Percentiles rank a stretch among this genome's conserved stretches.
phyloP scores from a whole-genome alignment of 2,113 vertebrate species.

The Ochotona curzoniae region DNA sequence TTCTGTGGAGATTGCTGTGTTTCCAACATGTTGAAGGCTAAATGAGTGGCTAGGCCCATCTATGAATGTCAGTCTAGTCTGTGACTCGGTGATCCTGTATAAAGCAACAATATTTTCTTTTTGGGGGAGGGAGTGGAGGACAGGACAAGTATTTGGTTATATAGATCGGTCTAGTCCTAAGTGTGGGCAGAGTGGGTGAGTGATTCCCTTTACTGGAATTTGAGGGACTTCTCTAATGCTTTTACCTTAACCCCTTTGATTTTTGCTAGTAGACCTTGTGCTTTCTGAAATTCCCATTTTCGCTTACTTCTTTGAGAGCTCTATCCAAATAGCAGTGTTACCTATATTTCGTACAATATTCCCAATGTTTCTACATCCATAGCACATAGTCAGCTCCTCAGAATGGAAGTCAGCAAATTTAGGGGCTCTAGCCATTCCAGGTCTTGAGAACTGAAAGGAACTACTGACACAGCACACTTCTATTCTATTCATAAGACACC shows the following conservation, averaged over 20 bases:
- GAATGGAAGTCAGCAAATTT: neutral
- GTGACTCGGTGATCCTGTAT: neutral
- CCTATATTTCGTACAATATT: neutral
- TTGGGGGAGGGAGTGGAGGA: neutral
- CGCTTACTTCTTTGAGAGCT: neutral
- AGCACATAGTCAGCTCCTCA: neutral
- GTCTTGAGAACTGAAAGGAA: neutral
- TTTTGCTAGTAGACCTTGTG: neutral
- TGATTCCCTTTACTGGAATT: constrained; percentile 1
- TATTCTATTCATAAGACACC: neutral
- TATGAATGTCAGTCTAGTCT: neutral
- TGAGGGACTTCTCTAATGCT: neutral
- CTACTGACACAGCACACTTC: neutral
- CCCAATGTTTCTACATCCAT: neutral
- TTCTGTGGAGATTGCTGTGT: neutral
- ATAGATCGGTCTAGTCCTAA: neutral
- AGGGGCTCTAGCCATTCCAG: neutral
- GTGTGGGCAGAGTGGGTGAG: neutral
- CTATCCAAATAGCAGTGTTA: neutral
- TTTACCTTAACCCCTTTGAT: neutral
- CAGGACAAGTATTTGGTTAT: neutral
- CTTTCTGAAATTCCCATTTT: constrained; percentile 42
- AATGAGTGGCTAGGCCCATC: neutral
- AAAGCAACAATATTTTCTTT: constrained; percentile 7
- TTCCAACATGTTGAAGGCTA: constrained; percentile 54